A percentile compares a stretch with the other conserved stretches of the same genome.
These are phyloP conservation scores for Drosophila nebulosa DNA, from an alignment of 1,140 invertebrate genomes.

Conservation along the genomic window DNA sequence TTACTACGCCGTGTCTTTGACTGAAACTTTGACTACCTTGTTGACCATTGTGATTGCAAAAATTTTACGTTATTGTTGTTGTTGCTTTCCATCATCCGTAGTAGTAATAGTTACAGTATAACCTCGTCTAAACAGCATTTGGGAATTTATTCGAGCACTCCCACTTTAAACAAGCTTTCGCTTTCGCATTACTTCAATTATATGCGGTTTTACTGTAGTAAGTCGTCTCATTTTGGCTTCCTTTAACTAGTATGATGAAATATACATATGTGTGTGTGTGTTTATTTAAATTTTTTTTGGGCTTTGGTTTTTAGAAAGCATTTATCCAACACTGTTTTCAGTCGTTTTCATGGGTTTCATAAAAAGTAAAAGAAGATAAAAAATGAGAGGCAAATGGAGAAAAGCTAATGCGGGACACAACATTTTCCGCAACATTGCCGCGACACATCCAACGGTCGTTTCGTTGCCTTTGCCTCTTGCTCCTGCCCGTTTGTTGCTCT, in stretches of 20 bases:
- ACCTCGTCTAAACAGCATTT: too few species aligned
- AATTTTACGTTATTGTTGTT: constrained; percentile 6
- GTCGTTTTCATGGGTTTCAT: constrained; percentile 52
- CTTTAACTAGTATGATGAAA: too few species aligned
- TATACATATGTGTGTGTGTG: too few species aligned
- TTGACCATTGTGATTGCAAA: constrained; percentile 43
- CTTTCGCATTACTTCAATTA: too few species aligned
- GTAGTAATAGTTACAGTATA: neutral
- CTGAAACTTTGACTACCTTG: constrained; percentile 17
- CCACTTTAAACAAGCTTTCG: too few species aligned
- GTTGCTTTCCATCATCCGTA: neutral
- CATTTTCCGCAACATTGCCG: constrained; percentile 14
- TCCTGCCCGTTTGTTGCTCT: too few species aligned
- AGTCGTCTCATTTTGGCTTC: too few species aligned
- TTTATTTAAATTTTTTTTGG: neutral
- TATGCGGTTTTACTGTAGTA: too few species aligned
- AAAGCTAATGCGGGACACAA: constrained; percentile 10
- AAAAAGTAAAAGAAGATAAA: constrained; percentile 23
- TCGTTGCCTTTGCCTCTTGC: neutral
- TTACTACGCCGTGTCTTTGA: neutral
- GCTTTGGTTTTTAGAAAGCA: neutral
- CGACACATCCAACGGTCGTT: constrained; percentile 11
- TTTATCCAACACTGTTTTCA: constrained; percentile 18
- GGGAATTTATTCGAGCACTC: too few species aligned
- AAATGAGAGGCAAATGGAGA: constrained; percentile 1